Evolutionary conservation across 2,888 invertebrate species (phyloP).

Genomic region (Leucoma salicis): DNA sequence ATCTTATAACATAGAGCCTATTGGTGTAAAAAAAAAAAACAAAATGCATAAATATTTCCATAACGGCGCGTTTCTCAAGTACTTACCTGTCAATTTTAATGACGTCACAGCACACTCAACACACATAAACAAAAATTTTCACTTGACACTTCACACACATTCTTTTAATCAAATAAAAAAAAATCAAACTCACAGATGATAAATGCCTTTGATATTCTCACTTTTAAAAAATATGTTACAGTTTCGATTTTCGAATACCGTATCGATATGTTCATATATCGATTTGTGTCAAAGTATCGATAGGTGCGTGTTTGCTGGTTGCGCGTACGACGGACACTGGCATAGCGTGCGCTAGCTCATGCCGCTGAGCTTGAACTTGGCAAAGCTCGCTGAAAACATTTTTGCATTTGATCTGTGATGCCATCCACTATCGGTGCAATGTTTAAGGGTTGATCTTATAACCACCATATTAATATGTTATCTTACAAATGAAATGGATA

Average conservation of each 20-base stretch:
- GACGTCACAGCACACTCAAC: slow-evolving; percentile 33
- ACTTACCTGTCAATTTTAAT: slow-evolving; percentile 37
- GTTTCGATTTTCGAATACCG: slow-evolving; percentile 29
- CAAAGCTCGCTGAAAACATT: slow-evolving; percentile 63
- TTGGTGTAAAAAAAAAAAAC: background rate
- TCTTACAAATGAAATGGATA: too few relatives aligned
- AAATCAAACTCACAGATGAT: slow-evolving; percentile 11
- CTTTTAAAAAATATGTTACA: slow-evolving; percentile 8
- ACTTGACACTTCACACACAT: slow-evolving; percentile 33
- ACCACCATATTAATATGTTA: too few relatives aligned
- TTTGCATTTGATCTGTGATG: slow-evolving; percentile 47
- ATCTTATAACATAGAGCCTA: background rate
- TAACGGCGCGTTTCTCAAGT: slow-evolving; percentile 11
- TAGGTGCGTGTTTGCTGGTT: slow-evolving; percentile 61
- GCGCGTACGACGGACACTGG: slow-evolving; percentile 70
- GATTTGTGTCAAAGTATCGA: slow-evolving; percentile 31
- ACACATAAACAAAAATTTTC: slow-evolving; percentile 37
- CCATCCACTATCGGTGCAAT: slow-evolving; percentile 20
- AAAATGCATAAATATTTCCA: slow-evolving; percentile 17
- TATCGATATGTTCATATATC: slow-evolving; percentile 33
- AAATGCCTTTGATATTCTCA: slow-evolving; percentile 8
- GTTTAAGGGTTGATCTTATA: slow-evolving; percentile 4
- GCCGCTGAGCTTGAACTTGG: slow-evolving; percentile 71
- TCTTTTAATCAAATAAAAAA: slow-evolving; percentile 15
- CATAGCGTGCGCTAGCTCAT: slow-evolving; percentile 48